phyloP scores from a whole-genome alignment of 2,797 vertebrate species.

The Etheostoma perlongum region DNA sequence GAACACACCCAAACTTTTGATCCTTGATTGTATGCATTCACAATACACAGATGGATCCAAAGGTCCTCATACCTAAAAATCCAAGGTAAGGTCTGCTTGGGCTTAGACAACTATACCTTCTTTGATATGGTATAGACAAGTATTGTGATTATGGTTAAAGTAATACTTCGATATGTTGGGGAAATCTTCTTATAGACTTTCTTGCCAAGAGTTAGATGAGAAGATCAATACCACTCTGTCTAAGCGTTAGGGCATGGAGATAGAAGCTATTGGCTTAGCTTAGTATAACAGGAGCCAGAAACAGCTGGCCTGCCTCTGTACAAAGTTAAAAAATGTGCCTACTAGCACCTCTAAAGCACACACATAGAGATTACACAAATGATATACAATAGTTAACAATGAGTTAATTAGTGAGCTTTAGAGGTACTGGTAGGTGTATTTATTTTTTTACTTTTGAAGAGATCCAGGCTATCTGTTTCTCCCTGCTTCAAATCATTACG shows the following conservation, averaged over 20 bases:
- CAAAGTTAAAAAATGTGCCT: no score
- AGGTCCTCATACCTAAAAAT: not conserved
- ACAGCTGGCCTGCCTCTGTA: not conserved
- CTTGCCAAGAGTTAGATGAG: not conserved
- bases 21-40: not conserved
- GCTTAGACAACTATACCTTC: not conserved
- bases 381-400: not conserved
- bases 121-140: not conserved
- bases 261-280: not conserved
- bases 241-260: not conserved
- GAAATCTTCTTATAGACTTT: not conserved
- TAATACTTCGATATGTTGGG: not conserved
- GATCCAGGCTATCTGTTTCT: not conserved
- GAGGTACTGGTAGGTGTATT: not conserved
- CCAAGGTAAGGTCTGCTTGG: not conserved
- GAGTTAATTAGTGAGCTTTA: not conserved
- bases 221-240: not conserved
- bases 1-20: not conserved
- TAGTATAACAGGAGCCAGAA: not conserved
- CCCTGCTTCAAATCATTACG: not conserved
- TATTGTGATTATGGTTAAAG: slow-evolving; percentile 2
- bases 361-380: not conserved
- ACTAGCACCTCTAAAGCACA: not conserved
- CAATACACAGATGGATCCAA: not conserved
- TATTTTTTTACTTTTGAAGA: not conserved